Evolutionary conservation across 1,140 invertebrate species (phyloP).

Genomic region (Zaprionus ghesquierei): DNA sequence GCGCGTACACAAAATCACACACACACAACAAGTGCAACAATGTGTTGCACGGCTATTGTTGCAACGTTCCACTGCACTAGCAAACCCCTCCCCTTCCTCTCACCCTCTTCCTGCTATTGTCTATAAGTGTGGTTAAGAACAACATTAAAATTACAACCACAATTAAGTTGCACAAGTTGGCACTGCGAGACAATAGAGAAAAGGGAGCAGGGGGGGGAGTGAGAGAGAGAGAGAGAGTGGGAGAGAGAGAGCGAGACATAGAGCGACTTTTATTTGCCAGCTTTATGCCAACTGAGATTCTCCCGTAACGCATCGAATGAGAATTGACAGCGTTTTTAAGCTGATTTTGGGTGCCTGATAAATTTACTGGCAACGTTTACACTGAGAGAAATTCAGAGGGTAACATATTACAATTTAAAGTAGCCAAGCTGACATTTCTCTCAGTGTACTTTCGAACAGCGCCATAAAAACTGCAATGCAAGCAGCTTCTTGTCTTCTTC

Average conservation of each 20-base stretch:
- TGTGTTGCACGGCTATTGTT: slow-evolving; percentile 11
- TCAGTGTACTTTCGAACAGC: slow-evolving; percentile 29
- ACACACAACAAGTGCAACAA: slow-evolving; percentile 49
- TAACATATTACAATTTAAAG: too few species aligned
- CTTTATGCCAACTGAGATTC: neutral
- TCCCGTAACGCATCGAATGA: neutral
- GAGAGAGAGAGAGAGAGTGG: neutral
- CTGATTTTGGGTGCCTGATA: neutral
- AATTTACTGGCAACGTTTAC: neutral
- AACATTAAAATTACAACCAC: slow-evolving; percentile 57
- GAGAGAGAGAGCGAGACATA: neutral
- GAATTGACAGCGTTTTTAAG: neutral
- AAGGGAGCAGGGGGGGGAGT: neutral
- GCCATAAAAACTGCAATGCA: slow-evolving; percentile 61
- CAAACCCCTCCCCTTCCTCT: neutral
- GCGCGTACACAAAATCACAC: slow-evolving; percentile 78
- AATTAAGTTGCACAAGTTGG: slow-evolving; percentile 36
- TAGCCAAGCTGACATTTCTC: neutral
- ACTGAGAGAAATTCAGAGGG: neutral
- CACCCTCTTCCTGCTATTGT: neutral
- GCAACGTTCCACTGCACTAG: slow-evolving; percentile 18
- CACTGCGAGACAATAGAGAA: neutral
- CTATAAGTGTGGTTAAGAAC: slow-evolving; percentile 28
- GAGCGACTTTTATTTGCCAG: neutral
- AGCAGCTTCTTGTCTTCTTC: slow-evolving; percentile 16